phyloP scores from a whole-genome alignment of 1,140 invertebrate genomes.

The Zaprionus taronus region DNA sequence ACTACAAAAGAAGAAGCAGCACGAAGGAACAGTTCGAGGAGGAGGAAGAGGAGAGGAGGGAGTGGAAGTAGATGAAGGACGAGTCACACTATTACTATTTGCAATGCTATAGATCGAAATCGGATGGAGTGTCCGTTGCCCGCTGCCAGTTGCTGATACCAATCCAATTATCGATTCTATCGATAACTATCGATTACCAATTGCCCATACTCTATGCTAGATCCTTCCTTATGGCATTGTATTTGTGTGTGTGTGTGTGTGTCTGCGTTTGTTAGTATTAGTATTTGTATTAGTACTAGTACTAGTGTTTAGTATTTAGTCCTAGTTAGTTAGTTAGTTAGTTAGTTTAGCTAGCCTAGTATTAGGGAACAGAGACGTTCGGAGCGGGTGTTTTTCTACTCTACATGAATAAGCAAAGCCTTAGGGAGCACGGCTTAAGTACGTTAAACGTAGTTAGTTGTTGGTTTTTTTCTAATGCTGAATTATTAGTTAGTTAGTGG shows the following conservation, averaged over 20 bases:
- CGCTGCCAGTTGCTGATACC: conserved; percentile 13
- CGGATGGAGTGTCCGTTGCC: conserved; percentile 15
- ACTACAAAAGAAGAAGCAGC: conserved; percentile 52
- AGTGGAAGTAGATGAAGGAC: conserved; percentile 14
- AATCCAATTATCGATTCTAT: conserved; percentile 23
- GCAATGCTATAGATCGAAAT: conserved; percentile 66
- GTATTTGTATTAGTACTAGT: neutral
- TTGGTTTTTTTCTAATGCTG: conserved; percentile 43
- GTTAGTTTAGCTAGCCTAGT: conserved; percentile 66
- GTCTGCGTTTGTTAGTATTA: conserved; percentile 42
- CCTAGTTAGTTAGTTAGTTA: conserved; percentile 46
- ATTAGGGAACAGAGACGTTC: conserved; percentile 42
- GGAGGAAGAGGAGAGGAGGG: neutral
- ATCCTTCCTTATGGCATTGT: conserved; percentile 46
- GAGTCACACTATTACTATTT: conserved; percentile 66
- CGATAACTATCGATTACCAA: conserved; percentile 15
- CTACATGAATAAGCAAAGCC: conserved; percentile 55
- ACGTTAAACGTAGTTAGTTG: conserved; percentile 70
- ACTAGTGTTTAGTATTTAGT: conserved; percentile 1
- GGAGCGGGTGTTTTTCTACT: conserved; percentile 53
- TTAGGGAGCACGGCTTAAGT: conserved; percentile 70
- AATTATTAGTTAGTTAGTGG: conserved; percentile 26
- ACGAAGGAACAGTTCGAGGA: neutral
- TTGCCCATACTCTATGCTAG: conserved; percentile 18
- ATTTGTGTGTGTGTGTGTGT: conserved; percentile 48